Conservation (phyloP, 2,888 invertebrate species). For the Helicoverpa assulta region DNA sequence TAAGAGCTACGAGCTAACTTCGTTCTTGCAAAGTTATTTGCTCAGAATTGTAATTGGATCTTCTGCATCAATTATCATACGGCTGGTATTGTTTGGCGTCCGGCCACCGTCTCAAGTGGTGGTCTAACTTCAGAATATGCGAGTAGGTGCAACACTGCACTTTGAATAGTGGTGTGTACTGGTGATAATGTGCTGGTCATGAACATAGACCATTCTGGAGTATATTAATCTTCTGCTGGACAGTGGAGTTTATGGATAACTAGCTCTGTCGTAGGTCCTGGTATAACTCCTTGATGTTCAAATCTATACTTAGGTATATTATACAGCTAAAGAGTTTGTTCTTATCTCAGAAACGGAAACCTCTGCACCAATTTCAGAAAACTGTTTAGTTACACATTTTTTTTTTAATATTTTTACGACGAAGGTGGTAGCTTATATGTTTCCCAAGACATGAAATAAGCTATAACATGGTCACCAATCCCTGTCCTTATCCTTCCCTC, state of each 20-base stretch:
- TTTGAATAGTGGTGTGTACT: constrained; percentile 9
- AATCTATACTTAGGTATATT: too few relatives aligned
- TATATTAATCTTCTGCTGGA: background rate
- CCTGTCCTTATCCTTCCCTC: too few relatives aligned
- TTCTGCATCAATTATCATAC: constrained; percentile 14
- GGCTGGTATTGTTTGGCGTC: constrained; percentile 37
- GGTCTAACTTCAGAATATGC: constrained; percentile 52
- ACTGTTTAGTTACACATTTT: too few relatives aligned
- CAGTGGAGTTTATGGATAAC: background rate
- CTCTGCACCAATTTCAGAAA: too few relatives aligned
- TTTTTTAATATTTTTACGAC: too few relatives aligned
- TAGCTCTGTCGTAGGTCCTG: background rate
- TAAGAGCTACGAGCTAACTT: too few relatives aligned
- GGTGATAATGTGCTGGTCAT: constrained; percentile 8
- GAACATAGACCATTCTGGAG: constrained; percentile 5
- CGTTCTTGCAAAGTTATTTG: too few relatives aligned
- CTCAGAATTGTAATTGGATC: background rate
- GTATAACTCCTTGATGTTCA: background rate
- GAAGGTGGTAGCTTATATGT: too few relatives aligned
- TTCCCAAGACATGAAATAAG: too few relatives aligned
- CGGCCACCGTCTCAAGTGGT: constrained; percentile 51
- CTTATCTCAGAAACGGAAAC: too few relatives aligned
- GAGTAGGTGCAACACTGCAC: constrained; percentile 29
- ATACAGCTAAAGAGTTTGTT: too few relatives aligned
- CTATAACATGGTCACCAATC: too few relatives aligned